Conservation (phyloP, 2,797 vertebrate genomes). For the Emydoidea blandingii region DNA sequence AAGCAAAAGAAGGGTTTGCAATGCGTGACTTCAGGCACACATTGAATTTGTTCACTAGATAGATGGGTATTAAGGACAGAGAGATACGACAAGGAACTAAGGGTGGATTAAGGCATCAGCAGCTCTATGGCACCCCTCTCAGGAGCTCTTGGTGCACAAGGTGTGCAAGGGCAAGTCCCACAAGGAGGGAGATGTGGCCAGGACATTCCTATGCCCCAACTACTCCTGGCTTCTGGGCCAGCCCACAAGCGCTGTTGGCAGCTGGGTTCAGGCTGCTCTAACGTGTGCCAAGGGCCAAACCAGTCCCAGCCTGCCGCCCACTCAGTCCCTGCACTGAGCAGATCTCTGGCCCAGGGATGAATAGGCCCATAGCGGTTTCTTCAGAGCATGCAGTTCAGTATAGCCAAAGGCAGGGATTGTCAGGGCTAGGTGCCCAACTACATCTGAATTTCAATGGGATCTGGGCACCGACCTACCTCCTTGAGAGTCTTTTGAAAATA, state of each 20-base stretch:
- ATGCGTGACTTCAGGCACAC: not conserved
- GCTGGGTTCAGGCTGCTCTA: not conserved
- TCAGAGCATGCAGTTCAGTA: not conserved
- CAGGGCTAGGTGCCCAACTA: not conserved
- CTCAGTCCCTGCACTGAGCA: not conserved
- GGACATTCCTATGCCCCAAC: not conserved
- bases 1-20: too few species aligned
- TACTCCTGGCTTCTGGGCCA: not conserved
- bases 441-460: not conserved
- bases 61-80: too few species aligned
- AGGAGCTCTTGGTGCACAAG: not conserved
- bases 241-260: not conserved
- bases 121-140: not conserved
- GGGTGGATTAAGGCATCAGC: too few species aligned
- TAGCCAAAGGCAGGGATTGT: not conserved
- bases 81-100: too few species aligned
- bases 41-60: too few species aligned
- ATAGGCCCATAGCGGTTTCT: not conserved
- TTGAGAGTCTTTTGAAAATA: not conserved
- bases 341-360: not conserved
- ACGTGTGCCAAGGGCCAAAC: not conserved
- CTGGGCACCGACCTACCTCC: not conserved
- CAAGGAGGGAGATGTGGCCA: not conserved
- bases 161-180: not conserved
- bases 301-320: not conserved